Base-by-base conservation (phyloP, 2,888 invertebrate species). In the Tetropium fuscum region DNA sequence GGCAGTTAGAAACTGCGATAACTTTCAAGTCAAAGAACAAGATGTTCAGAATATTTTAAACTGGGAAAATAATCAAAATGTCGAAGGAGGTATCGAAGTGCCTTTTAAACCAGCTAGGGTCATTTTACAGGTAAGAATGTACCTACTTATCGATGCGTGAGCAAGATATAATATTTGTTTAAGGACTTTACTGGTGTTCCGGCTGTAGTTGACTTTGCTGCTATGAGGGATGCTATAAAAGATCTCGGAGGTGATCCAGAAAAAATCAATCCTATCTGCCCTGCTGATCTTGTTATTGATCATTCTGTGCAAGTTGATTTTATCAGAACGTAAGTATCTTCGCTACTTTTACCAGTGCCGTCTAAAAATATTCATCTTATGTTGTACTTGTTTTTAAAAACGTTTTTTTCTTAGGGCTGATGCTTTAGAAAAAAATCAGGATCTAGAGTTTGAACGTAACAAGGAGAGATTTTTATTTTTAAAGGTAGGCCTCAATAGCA, bases 301-400 rank as follows among this genome's bases (percentile, higher is more conserved):
- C 98, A 99, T 79, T 98, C 98, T 0, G 92, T 99, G 41, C 98
- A 98, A 83, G 98, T 97, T 19, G 98, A 99, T 83, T 95, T 94
- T 79, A 88, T 90, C 2, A 86, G 93, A 79, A 83, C 85, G 90
- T 91, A 83, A 82, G 80, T 72, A 7, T 45, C 11, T 79, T 83
- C 55, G 30, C 32, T 63, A 30, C 8, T 19, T 30, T 30, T 7
- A 4, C n/a, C 7, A 25, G 7, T 15, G 36, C 8, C 2, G 4
- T 22, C 19, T 20, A n/a, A 34, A 19, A 27, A 15, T 8, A 16
- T 8, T 19, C 38, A 53, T 53, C 16, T 25, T 38, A 53, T n/a
- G n/a, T n/a, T n/a, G n/a, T n/a, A n/a, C n/a, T n/a, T n/a, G n/a
- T n/a, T n/a, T n/a, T n/a, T n/a, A n/a, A n/a, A n/a, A n/a, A n/a